These are phyloP conservation scores for Rhodophaea formosa DNA, from an alignment of 2,888 invertebrate species.

Conservation along the genomic window DNA sequence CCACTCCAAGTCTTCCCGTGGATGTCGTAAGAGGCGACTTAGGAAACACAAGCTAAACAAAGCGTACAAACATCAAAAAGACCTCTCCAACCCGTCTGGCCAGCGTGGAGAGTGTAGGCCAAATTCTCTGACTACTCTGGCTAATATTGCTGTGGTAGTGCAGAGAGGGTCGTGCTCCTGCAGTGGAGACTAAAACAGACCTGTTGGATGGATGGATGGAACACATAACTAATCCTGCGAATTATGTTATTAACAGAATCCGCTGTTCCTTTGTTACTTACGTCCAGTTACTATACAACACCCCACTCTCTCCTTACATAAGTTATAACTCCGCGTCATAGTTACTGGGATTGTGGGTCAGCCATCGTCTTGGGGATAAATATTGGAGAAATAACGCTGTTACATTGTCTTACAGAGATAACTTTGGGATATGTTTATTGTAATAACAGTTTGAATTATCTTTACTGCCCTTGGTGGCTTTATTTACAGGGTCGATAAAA, in stretches of 20 bases:
- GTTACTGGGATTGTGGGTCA: slow-evolving; percentile 65
- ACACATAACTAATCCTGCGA: too few relatives aligned
- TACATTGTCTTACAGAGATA: slow-evolving; percentile 30
- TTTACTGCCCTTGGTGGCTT: background rate
- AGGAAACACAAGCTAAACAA: too few relatives aligned
- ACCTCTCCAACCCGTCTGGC: too few relatives aligned
- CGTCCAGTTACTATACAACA: slow-evolving; percentile 45
- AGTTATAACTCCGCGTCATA: slow-evolving; percentile 60
- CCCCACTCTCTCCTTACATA: slow-evolving; percentile 59
- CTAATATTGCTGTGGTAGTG: too few relatives aligned
- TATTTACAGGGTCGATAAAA: background rate
- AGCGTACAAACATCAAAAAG: too few relatives aligned
- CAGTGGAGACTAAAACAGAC: too few relatives aligned
- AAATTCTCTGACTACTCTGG: too few relatives aligned
- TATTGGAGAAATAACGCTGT: slow-evolving; percentile 44
- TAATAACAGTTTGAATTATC: background rate
- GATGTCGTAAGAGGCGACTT: too few relatives aligned
- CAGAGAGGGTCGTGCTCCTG: too few relatives aligned
- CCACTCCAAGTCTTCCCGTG: too few relatives aligned
- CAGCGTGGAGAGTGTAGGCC: too few relatives aligned
- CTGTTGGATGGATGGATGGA: too few relatives aligned
- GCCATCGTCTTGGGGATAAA: slow-evolving; percentile 63
- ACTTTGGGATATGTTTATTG: slow-evolving; percentile 7
- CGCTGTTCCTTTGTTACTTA: slow-evolving; percentile 32
- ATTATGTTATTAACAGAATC: background rate